A percentile compares a stretch with the other conserved stretches of the same genome.
Conservation (phyloP, 2,888 invertebrate genomes). For the Belgica antarctica region DNA sequence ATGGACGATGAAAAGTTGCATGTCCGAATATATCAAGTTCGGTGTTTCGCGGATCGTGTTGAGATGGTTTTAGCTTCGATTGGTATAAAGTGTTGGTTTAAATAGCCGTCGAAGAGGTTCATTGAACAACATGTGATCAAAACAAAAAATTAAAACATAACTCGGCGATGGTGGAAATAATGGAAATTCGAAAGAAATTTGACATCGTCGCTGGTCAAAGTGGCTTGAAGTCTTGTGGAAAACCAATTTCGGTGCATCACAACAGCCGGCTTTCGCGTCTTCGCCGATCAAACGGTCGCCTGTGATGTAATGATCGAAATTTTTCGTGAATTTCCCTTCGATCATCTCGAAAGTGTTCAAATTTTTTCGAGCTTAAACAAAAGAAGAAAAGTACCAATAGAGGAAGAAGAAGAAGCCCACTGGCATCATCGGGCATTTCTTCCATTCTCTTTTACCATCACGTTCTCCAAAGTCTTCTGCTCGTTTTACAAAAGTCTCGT, state of each 20-base stretch:
- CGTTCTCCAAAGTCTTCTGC: slow-evolving; percentile 40
- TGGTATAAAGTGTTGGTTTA: too few relatives aligned
- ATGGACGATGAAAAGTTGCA: background rate
- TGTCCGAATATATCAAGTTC: too few relatives aligned
- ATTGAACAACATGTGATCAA: slow-evolving; percentile 43
- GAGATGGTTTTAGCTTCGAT: too few relatives aligned
- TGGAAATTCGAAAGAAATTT: slow-evolving; percentile 22
- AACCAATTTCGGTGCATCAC: background rate
- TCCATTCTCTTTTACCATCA: slow-evolving; percentile 40
- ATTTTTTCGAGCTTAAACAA: background rate
- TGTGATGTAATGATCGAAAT: slow-evolving; percentile 12
- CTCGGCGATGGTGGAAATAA: background rate
- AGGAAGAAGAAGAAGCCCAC: slow-evolving; percentile 35
- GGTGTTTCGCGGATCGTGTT: too few relatives aligned
- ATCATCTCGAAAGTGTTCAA: background rate
- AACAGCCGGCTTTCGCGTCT: background rate
- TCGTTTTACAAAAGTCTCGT: slow-evolving; percentile 23
- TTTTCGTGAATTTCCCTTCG: background rate
- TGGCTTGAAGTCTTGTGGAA: background rate
- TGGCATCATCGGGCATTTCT: slow-evolving; percentile 40
- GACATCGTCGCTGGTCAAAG: background rate
- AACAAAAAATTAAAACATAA: slow-evolving; percentile 10
- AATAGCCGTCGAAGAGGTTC: too few relatives aligned
- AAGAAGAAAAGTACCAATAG: slow-evolving; percentile 38
- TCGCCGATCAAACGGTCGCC: background rate